Evolutionary conservation across 1,140 invertebrate genomes (phyloP), one percentile per base, ranked within the genome.

Genomic region (Thaumatotibia leucotreta): DNA sequence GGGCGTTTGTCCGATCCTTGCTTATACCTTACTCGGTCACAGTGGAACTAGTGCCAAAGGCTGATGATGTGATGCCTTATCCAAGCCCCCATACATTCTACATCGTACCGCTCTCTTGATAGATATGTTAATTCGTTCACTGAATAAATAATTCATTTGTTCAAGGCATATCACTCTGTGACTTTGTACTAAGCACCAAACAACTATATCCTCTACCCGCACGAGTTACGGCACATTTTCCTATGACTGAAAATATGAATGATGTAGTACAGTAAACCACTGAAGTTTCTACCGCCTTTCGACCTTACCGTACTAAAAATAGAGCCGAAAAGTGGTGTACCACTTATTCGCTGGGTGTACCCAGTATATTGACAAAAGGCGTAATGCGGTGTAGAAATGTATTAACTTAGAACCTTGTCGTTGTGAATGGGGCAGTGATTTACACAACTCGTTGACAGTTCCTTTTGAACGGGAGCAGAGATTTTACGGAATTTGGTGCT

Each of bases 131-230:
- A 88, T 88, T 80, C 78, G 66, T 81, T 76, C 77, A 65, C 79
- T 83, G 85, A 86, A 88, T 88, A 88, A 88, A 88, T 86, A 85
- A 88, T 88, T 86, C 81, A 82, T 85, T 84, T 81, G 79, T 83
- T 52, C 77, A 84, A 84, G 77, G 79, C 78, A 79, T 83, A 84
- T 86, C 82, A 74, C 78, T 79, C 75, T 73, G 69, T 72, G 75
- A 74, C 75, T 79, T 80, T 83, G 74, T 45, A 27, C 39, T 10
- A 5, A 14, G 35, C 29, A 31, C 17, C 27, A 5, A 23, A 11
- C 27, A 1, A 14, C n/a, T 29, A 8, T 1, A 0, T n/a, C 5
- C 52, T 58, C 23, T 62, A 33, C 4, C 8, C 11, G 3, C 8
- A 20, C 8, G 31, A 9, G 1, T 11, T 33, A 62, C 11, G 22